Evolutionary conservation across 2,888 invertebrate genomes (phyloP).

Genomic region (Drosophila incognita): DNA sequence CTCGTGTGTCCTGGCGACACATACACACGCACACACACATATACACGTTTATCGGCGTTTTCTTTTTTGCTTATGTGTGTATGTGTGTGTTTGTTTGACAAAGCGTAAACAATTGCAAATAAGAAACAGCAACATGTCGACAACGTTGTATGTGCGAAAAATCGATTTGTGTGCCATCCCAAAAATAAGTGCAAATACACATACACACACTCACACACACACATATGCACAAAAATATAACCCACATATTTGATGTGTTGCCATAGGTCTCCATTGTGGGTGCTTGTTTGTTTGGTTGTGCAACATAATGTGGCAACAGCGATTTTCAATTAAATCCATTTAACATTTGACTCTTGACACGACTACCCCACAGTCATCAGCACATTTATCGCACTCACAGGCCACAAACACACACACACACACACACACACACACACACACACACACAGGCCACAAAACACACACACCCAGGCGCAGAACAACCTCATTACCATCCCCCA

Average conservation of each 20-base stretch:
- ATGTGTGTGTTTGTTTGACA: slow-evolving; percentile 60
- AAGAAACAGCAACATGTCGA: slow-evolving; percentile 51
- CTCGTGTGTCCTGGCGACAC: slow-evolving; percentile 57
- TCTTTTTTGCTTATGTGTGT: slow-evolving; percentile 28
- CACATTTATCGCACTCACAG: slow-evolving; percentile 40
- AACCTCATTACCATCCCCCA: slow-evolving; percentile 60
- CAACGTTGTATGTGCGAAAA: slow-evolving; percentile 73
- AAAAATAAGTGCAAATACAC: slow-evolving; percentile 61
- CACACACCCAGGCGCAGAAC: slow-evolving; percentile 16
- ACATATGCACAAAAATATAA: slow-evolving; percentile 21
- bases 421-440: slow-evolving; percentile 11
- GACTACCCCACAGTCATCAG: slow-evolving; percentile 31
- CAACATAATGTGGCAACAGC: slow-evolving; percentile 68
- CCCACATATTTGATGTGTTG: slow-evolving; percentile 48
- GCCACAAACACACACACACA: slow-evolving; percentile 11
- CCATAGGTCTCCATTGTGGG: slow-evolving; percentile 37
- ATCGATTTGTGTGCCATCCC: slow-evolving; percentile 77
- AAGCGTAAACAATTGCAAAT: slow-evolving; percentile 80
- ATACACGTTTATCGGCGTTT: slow-evolving; percentile 14
- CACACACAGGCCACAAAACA: slow-evolving; percentile 12
- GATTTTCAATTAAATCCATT: slow-evolving; percentile 72
- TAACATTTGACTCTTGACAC: slow-evolving; percentile 69
- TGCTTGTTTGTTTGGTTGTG: slow-evolving; percentile 53
- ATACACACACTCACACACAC: slow-evolving; percentile 12
- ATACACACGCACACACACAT: slow-evolving; percentile 16